Evolutionary conservation across 2,797 vertebrate species (phyloP).

Genomic region (Carcharodon carcharias): DNA sequence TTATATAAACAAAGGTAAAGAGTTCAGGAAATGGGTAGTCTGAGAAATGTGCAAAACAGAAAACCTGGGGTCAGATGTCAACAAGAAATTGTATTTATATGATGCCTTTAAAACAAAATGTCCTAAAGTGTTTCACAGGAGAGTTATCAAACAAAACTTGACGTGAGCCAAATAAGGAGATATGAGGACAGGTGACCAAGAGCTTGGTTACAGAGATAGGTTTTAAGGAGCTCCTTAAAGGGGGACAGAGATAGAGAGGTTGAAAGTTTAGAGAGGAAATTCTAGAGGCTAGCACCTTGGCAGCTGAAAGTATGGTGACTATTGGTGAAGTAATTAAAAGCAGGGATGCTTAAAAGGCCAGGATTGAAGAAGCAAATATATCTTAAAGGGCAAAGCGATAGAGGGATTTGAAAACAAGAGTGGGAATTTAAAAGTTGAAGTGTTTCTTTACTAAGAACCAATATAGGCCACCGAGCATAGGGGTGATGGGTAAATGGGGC

Average conservation of each 20-base stretch:
- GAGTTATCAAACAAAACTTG: background rate
- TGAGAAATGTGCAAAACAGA: background rate
- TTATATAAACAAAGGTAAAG: background rate
- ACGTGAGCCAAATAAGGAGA: background rate
- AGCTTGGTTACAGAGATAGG: background rate
- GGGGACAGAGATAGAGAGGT: background rate
- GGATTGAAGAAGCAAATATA: background rate
- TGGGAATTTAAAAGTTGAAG: background rate
- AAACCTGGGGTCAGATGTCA: background rate
- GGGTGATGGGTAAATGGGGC: background rate
- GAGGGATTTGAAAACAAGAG: background rate
- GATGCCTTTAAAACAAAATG: background rate
- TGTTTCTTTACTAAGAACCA: background rate
- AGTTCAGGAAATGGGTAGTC: background rate
- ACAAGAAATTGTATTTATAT: background rate
- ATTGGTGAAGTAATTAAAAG: background rate
- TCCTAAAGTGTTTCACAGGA: background rate
- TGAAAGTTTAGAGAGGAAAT: background rate
- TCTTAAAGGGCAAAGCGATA: background rate
- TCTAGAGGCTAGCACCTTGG: background rate
- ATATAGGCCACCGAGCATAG: background rate
- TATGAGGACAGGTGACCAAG: background rate
- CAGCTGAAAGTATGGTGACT: background rate
- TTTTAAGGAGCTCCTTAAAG: too few relatives aligned
- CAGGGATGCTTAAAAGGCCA: background rate